These are phyloP conservation scores for Petroica traversi DNA, from an alignment of 2,113 vertebrate genomes.

Conservation along the genomic window DNA sequence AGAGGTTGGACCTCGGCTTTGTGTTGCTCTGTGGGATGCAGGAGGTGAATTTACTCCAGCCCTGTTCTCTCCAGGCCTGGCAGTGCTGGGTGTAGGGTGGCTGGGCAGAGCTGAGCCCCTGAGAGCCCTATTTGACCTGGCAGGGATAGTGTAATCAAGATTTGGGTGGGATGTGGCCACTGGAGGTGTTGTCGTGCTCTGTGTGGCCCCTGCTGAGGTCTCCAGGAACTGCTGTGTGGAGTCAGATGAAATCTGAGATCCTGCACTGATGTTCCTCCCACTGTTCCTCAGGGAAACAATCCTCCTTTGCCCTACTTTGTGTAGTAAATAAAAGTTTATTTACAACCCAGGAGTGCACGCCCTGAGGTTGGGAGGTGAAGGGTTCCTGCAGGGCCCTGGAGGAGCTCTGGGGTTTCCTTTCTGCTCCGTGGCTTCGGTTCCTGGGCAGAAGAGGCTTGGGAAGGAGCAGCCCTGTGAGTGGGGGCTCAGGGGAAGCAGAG, in stretches of 20 bases:
- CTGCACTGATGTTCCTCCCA: neutral
- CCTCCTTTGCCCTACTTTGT: conserved; percentile 12
- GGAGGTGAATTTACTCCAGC: neutral
- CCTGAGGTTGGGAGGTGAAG: conserved; percentile 14
- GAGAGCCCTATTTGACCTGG: neutral
- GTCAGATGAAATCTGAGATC: neutral
- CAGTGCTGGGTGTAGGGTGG: neutral
- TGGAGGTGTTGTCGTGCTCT: neutral
- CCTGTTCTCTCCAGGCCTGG: neutral
- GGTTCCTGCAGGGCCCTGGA: neutral
- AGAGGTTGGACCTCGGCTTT: neutral
- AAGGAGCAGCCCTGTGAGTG: neutral
- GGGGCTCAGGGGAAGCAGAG: neutral
- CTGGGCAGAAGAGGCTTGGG: neutral
- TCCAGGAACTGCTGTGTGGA: neutral
- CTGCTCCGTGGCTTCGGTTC: neutral
- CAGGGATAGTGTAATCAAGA: neutral
- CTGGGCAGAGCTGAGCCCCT: neutral
- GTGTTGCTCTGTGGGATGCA: neutral
- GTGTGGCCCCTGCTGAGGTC: neutral
- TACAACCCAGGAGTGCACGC: neutral
- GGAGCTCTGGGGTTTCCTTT: conserved; percentile 17
- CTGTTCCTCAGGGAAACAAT: neutral
- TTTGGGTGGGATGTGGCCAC: neutral
- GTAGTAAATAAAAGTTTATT: conserved; percentile 46